Percentiles rank a stretch among this genome's conserved stretches.
Evolutionary conservation across 2,113 vertebrate genomes (phyloP).

Genomic region (Peromyscus leucopus): DNA sequence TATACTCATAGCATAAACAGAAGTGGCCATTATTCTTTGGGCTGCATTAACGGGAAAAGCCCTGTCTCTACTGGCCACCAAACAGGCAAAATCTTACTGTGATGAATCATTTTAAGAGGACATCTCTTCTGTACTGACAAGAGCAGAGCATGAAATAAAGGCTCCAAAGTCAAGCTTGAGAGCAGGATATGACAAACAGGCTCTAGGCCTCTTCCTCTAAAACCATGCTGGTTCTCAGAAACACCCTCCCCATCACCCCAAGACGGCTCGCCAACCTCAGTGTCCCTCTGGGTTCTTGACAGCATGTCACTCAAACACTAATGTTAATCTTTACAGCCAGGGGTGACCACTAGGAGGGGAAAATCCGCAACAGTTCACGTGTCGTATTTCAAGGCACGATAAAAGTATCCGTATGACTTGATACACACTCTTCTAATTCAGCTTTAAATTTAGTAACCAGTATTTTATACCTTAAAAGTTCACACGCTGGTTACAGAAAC

Average conservation of each 20-base stretch:
- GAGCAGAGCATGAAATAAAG: conserved; percentile 34
- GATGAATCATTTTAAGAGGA: conserved; percentile 43
- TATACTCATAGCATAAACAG: not conserved
- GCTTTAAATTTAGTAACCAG: conserved; percentile 19
- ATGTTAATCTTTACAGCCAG: conserved; percentile 5
- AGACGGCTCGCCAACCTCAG: not conserved
- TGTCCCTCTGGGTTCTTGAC: not conserved
- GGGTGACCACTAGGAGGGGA: not conserved
- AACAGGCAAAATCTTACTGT: conserved; percentile 17
- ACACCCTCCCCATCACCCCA: not conserved
- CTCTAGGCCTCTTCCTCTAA: conserved; percentile 33
- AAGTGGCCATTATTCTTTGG: not conserved
- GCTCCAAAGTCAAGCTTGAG: conserved; percentile 9
- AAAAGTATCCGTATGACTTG: not conserved
- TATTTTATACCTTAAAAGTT: conserved; percentile 29
- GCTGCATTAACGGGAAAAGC: not conserved
- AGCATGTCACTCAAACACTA: conserved; percentile 7
- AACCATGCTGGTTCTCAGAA: conserved; percentile 10
- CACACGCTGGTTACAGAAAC: not conserved
- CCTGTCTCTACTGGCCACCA: conserved; percentile 29
- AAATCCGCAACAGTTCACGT: not conserved
- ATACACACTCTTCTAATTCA: not conserved
- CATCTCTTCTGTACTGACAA: conserved; percentile 49
- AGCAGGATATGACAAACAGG: not conserved
- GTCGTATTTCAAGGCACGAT: not conserved